These are phyloP conservation scores for Aptenodytes patagonicus DNA, from an alignment of 2,113 vertebrate species.

Conservation along the genomic window DNA sequence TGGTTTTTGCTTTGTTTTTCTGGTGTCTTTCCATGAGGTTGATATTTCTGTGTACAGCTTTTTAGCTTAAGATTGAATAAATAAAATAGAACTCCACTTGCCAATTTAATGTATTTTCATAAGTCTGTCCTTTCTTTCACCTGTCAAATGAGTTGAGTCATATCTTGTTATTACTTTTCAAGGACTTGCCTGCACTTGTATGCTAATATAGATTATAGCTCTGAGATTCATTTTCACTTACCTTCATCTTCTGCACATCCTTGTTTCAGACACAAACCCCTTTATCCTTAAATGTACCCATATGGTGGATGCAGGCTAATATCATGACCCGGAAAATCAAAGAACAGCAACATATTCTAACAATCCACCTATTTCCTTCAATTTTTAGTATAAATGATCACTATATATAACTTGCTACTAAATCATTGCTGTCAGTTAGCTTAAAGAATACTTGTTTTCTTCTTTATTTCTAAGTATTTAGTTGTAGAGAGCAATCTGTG, in stretches of 20 bases:
- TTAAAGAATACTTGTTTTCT: background rate
- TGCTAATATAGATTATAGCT: background rate
- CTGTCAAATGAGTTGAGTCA: background rate
- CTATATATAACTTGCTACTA: background rate
- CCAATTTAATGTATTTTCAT: background rate
- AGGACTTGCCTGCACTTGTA: background rate
- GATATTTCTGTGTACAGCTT: background rate
- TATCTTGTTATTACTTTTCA: background rate
- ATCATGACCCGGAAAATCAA: background rate
- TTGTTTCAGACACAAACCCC: background rate
- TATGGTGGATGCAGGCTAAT: background rate
- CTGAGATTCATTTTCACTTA: background rate
- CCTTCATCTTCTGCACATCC: background rate
- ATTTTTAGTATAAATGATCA: background rate
- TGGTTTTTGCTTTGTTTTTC: background rate
- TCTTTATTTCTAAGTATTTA: background rate
- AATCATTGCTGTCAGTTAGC: background rate
- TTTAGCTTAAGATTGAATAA: background rate
- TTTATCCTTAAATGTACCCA: background rate
- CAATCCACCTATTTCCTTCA: background rate
- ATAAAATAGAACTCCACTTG: background rate
- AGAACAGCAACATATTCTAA: background rate
- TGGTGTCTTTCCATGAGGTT: background rate
- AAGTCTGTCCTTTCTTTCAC: slow-evolving; percentile 5
- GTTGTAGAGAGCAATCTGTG: background rate